Percentiles rank a stretch among this genome's conserved stretches.
phyloP scores from a whole-genome alignment of 2,797 vertebrate genomes.

The Oreochromis mossambicus region DNA sequence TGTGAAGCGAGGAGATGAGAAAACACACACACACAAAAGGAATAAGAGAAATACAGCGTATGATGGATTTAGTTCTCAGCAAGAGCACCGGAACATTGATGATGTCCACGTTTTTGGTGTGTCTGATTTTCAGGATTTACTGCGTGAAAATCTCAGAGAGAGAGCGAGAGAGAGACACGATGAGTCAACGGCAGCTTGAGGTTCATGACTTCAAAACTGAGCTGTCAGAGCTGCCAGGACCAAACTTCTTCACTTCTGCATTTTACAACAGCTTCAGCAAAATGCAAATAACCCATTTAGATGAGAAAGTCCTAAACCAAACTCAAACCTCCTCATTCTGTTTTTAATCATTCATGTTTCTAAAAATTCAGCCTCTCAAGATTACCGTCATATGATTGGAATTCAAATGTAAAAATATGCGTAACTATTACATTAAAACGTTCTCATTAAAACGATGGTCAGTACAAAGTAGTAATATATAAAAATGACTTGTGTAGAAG shows the following conservation, averaged over 20 bases:
- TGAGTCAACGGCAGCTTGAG: neutral
- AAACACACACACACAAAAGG: neutral
- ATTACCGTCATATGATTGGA: neutral
- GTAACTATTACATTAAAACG: neutral
- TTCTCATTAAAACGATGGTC: neutral
- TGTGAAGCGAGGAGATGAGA: neutral
- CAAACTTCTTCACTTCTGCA: neutral
- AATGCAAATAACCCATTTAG: neutral
- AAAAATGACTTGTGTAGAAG: neutral
- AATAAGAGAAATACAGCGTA: conserved; percentile 1
- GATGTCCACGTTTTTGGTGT: conserved; percentile 30
- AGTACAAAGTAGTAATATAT: neutral
- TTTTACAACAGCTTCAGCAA: neutral
- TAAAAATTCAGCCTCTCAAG: neutral
- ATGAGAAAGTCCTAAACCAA: neutral
- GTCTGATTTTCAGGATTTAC: conserved; percentile 44
- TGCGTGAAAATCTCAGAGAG: conserved; percentile 16
- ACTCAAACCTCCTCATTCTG: neutral
- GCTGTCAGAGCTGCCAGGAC: neutral
- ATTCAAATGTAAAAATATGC: neutral
- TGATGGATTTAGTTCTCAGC: conserved; percentile 50
- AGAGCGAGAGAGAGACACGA: neutral
- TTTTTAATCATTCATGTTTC: neutral
- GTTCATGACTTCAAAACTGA: neutral
- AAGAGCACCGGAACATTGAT: conserved; percentile 41